These are phyloP conservation scores for Rhineura floridana DNA, from an alignment of 2,113 vertebrate species.

Conservation along the genomic window DNA sequence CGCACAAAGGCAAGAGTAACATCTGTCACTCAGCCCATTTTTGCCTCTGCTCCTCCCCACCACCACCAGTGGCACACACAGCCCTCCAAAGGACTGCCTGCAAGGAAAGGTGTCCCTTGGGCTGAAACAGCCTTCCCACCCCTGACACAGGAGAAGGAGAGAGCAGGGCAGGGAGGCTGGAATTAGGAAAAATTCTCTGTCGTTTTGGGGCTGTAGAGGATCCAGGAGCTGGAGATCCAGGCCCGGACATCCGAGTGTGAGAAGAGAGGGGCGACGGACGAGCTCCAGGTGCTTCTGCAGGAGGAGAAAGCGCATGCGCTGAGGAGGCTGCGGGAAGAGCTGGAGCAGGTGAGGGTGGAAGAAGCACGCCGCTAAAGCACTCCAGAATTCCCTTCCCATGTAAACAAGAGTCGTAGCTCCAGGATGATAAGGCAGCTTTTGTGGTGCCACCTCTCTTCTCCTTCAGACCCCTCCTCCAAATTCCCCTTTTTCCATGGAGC, in stretches of 20 bases:
- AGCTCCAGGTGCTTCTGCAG: slow-evolving; percentile 59
- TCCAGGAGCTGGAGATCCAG: slow-evolving; percentile 70
- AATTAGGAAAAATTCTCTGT: background rate
- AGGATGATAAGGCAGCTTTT: too few species aligned
- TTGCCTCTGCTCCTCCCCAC: too few species aligned
- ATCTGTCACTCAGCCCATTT: too few species aligned
- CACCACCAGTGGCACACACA: too few species aligned
- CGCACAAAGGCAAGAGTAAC: too few species aligned
- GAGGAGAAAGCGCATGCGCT: slow-evolving; percentile 69
- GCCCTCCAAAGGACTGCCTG: too few species aligned
- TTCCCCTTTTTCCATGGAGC: background rate
- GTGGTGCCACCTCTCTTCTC: background rate
- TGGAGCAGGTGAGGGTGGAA: slow-evolving; percentile 68
- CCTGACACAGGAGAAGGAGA: background rate
- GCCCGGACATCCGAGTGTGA: slow-evolving; percentile 60
- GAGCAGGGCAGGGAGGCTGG: accelerated
- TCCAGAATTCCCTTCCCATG: too few species aligned
- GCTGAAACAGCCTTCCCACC: too few species aligned
- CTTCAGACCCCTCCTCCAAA: too few species aligned
- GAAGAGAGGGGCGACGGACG: slow-evolving; percentile 60
- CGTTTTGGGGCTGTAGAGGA: slow-evolving; percentile 54
- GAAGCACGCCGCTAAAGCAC: accelerated
- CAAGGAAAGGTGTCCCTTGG: too few species aligned
- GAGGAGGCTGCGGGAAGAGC: slow-evolving; percentile 52
- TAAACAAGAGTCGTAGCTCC: background rate